phyloP scores from a whole-genome alignment of 2,888 invertebrate genomes.

The Eupithecia subfuscata region DNA sequence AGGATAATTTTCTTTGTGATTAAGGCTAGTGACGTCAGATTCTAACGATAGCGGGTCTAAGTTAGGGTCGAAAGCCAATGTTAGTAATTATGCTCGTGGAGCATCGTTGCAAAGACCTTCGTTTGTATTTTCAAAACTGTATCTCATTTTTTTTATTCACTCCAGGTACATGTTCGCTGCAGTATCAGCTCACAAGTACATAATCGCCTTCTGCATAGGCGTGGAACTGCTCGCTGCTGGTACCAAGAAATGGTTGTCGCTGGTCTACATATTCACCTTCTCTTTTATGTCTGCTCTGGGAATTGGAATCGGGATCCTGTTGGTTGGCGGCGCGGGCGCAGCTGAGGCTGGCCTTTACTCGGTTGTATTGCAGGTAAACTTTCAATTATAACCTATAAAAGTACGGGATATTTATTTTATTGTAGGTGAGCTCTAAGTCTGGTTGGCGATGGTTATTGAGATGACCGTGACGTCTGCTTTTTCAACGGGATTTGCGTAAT shows the following conservation, averaged over 20 bases:
- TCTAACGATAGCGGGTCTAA: too few relatives aligned
- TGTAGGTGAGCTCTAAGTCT: neutral
- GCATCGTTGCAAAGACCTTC: too few relatives aligned
- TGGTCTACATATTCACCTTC: slow-evolving; percentile 89
- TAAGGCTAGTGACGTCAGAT: too few relatives aligned
- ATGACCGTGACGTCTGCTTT: too few relatives aligned
- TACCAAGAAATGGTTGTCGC: slow-evolving; percentile 84
- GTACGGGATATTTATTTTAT: neutral
- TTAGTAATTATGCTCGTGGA: too few relatives aligned
- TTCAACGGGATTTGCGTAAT: too few relatives aligned
- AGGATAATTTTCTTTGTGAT: too few relatives aligned
- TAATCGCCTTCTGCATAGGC: slow-evolving; percentile 94
- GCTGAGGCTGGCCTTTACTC: slow-evolving; percentile 86
- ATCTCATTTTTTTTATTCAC: neutral
- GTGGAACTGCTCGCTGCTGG: slow-evolving; percentile 90
- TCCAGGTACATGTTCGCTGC: slow-evolving; percentile 92
- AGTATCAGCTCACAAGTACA: slow-evolving; percentile 93
- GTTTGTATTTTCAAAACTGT: neutral
- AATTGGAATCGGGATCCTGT: slow-evolving; percentile 88
- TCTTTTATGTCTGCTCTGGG: slow-evolving; percentile 92
- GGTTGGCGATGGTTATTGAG: too few relatives aligned
- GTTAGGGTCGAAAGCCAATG: too few relatives aligned
- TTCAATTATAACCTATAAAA: neutral
- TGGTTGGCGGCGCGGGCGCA: slow-evolving; percentile 85
- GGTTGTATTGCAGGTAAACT: slow-evolving; percentile 87